Evolutionary conservation across 2,888 invertebrate species (phyloP).

Genomic region (Caenorhabditis becei): DNA sequence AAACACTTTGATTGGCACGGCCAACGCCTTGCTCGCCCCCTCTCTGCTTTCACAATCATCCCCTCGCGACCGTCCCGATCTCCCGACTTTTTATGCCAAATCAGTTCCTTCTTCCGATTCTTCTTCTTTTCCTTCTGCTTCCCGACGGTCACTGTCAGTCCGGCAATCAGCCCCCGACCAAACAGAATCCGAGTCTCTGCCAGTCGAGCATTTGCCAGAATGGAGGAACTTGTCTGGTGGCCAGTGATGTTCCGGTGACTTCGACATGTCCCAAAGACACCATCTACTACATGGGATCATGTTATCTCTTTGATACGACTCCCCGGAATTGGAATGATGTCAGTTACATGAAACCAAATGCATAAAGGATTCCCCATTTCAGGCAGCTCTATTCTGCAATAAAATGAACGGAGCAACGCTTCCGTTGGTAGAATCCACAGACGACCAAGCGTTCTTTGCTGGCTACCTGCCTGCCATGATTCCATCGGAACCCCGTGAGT

Average conservation of each 20-base stretch:
- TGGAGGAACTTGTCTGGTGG: conserved; percentile 56
- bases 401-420: conserved; percentile 42
- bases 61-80: background rate
- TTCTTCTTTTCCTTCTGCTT: background rate
- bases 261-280: conserved; percentile 40
- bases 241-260: conserved; percentile 35
- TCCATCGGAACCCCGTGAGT: conserved; percentile 35
- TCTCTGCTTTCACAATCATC: conserved; percentile 17
- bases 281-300: conserved; percentile 51
- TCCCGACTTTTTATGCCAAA: conserved; percentile 5
- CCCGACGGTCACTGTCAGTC: background rate
- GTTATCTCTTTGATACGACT: conserved; percentile 47
- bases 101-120: conserved; percentile 3
- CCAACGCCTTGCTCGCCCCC: conserved; percentile 35
- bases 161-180: background rate
- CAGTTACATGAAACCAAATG: background rate
- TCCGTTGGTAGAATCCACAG: conserved; percentile 41
- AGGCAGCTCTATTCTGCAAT: conserved; percentile 54
- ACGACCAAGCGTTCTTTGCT: conserved; percentile 62
- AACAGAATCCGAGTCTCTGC: conserved; percentile 33
- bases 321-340: conserved; percentile 54
- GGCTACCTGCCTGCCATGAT: conserved; percentile 59
- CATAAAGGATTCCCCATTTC: background rate
- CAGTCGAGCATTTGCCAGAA: conserved; percentile 54
- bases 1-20: conserved; percentile 49